Evolutionary conservation across 2,113 vertebrate species (phyloP).

Genomic region (Nycticryphes semicollaris): DNA sequence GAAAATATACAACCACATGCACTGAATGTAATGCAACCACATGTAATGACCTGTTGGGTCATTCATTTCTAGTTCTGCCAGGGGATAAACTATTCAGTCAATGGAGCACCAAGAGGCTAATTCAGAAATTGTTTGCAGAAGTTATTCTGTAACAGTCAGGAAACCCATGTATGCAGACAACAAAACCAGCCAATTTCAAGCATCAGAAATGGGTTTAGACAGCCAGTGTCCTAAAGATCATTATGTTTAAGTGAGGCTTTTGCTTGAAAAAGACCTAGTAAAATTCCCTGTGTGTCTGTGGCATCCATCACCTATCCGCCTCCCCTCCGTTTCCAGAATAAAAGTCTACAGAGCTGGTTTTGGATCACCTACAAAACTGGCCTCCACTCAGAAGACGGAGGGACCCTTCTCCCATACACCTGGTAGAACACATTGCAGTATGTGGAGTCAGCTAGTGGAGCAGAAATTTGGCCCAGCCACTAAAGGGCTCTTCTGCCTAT

Average conservation of each 20-base stretch:
- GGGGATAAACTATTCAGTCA: not conserved
- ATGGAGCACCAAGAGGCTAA: not conserved
- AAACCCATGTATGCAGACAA: not conserved
- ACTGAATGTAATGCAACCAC: not conserved
- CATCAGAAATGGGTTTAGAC: not conserved
- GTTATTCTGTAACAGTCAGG: not conserved
- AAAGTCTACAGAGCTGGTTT: not conserved
- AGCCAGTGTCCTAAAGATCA: not conserved
- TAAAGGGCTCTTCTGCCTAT: not conserved
- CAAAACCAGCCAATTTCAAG: not conserved
- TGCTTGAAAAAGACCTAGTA: not conserved
- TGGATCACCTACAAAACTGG: not conserved
- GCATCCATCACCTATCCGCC: rapidly evolving
- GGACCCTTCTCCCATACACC: not conserved
- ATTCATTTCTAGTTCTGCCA: not conserved
- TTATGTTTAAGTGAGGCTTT: not conserved
- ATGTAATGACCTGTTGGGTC: not conserved
- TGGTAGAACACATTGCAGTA: not conserved
- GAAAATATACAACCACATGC: not conserved
- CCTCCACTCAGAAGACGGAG: not conserved
- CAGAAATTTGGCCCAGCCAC: not conserved
- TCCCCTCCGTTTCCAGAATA: not conserved
- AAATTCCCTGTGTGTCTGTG: not conserved
- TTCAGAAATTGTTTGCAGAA: not conserved
- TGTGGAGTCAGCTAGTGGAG: not conserved